Percentiles rank a stretch among this genome's conserved stretches.
Conservation (phyloP, 2,888 invertebrate species). For the Eupithecia tripunctaria region DNA sequence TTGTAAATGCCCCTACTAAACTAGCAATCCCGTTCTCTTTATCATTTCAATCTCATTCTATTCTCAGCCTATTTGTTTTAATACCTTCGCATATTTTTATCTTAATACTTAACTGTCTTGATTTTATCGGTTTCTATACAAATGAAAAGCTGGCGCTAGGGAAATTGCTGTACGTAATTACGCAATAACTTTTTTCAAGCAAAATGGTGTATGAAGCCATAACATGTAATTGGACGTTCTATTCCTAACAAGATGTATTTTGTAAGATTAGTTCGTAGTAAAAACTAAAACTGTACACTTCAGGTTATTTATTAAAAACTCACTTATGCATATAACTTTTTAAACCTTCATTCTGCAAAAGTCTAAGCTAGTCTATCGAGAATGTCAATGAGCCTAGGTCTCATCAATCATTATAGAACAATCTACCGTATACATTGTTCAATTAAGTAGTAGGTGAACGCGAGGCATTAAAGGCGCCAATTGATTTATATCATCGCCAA, state of each 20-base stretch:
- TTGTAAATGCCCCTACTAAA: not conserved
- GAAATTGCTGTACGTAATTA: slow-evolving; percentile 37
- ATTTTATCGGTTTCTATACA: slow-evolving; percentile 7
- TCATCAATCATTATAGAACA: slow-evolving; percentile 23
- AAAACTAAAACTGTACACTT: slow-evolving; percentile 24
- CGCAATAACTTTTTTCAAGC: slow-evolving; percentile 33
- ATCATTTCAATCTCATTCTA: not conserved
- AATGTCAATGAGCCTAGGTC: not conserved
- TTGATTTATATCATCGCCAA: slow-evolving; percentile 74
- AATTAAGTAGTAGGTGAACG: slow-evolving; percentile 33
- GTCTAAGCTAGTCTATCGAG: slow-evolving; percentile 6
- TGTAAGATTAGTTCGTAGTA: slow-evolving; percentile 35
- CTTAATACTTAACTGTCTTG: not conserved
- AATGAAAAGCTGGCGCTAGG: slow-evolving; percentile 11
- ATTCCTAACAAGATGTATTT: slow-evolving; percentile 32
- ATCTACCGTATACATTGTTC: slow-evolving; percentile 32
- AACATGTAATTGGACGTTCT: slow-evolving; percentile 40
- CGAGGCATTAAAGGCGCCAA: slow-evolving; percentile 56
- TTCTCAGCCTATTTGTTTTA: slow-evolving; percentile 8
- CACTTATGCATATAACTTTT: not conserved
- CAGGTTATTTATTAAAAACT: slow-evolving; percentile 5
- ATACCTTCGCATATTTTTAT: not conserved
- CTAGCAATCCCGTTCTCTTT: not conserved
- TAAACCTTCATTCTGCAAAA: slow-evolving; percentile 1
- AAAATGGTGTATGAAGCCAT: slow-evolving; percentile 29